These are phyloP conservation scores for Morus bassanus DNA, from an alignment of 2,797 vertebrate genomes.

Conservation along the genomic window DNA sequence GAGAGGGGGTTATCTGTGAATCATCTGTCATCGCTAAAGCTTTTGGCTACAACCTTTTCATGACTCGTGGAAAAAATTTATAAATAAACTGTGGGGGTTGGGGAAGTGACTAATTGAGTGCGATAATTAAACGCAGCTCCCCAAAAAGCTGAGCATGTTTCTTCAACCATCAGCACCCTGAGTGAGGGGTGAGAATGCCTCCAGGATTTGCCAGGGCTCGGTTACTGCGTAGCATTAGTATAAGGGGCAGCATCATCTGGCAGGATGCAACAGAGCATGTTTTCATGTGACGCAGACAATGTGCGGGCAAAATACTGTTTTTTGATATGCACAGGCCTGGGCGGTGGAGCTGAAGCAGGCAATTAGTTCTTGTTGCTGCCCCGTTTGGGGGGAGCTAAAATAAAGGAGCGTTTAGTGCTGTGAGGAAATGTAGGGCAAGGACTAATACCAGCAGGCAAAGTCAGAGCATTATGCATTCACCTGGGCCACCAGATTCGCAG, in stretches of 20 bases:
- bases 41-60: constrained; percentile 35
- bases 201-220: not conserved
- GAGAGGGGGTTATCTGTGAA: constrained; percentile 30
- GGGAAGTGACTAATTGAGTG: constrained; percentile 44
- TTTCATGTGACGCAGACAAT: not conserved
- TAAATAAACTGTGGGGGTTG: constrained; percentile 29
- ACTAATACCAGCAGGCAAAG: not conserved
- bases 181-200: not conserved
- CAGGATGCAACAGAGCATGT: not conserved
- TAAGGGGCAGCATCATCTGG: not conserved
- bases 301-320: rapidly evolving
- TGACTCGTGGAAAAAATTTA: not conserved
- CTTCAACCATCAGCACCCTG: not conserved
- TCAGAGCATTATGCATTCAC: not conserved
- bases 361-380: not conserved
- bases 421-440: not conserved
- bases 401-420: not conserved
- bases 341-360: not conserved
- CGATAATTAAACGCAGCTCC: constrained; percentile 30
- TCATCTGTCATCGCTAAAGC: constrained; percentile 32
- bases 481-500: not conserved
- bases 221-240: not conserved
- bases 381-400: not conserved
- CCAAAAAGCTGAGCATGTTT: not conserved
- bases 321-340: not conserved